phyloP scores from a whole-genome alignment of 92 coral and sea anemone species.

The Parazoanthus atlanticus region DNA sequence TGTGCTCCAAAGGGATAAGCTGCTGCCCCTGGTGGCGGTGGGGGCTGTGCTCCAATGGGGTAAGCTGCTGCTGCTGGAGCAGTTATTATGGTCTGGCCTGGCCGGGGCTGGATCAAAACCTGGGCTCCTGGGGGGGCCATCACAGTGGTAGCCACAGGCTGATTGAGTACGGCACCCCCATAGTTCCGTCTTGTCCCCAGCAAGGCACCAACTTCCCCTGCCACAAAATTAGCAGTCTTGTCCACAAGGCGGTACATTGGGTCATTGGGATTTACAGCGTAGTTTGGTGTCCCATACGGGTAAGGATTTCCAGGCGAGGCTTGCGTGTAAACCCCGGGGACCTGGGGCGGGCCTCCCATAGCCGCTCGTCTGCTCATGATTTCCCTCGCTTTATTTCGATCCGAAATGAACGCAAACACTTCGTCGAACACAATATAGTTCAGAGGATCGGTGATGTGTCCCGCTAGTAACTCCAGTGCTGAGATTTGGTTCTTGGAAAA shows the following conservation, averaged over 20 bases:
- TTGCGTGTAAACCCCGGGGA: conserved; percentile 54
- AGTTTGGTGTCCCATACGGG: conserved; percentile 79
- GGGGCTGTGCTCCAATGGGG: conserved; percentile 11
- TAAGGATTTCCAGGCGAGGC: conserved; percentile 72
- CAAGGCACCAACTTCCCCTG: conserved; percentile 65
- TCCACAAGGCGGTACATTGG: conserved; percentile 67
- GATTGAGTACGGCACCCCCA: conserved; percentile 60
- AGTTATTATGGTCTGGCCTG: conserved; percentile 22
- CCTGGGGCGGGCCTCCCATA: conserved; percentile 63
- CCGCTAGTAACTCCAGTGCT: conserved; percentile 72
- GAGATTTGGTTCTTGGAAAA: conserved; percentile 69
- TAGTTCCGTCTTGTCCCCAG: conserved; percentile 63
- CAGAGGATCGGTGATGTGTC: conserved; percentile 73
- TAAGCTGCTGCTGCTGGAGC: conserved; percentile 5
- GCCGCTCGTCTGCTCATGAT: conserved; percentile 80
- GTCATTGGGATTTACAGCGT: conserved; percentile 72
- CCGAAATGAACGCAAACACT: conserved; percentile 61
- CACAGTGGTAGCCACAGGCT: conserved; percentile 42
- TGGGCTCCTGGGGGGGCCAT: conserved; percentile 26
- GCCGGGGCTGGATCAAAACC: conserved; percentile 20
- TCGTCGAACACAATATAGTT: conserved; percentile 72
- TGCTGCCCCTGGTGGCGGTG: conserved; percentile 4
- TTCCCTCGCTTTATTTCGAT: conserved; percentile 66
- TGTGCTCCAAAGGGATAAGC: conserved; percentile 11
- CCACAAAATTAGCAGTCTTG: conserved; percentile 72